Evolutionary conservation across 2,797 vertebrate species (phyloP), one percentile per base, ranked within the genome.

Genomic region (Platalea minor): DNA sequence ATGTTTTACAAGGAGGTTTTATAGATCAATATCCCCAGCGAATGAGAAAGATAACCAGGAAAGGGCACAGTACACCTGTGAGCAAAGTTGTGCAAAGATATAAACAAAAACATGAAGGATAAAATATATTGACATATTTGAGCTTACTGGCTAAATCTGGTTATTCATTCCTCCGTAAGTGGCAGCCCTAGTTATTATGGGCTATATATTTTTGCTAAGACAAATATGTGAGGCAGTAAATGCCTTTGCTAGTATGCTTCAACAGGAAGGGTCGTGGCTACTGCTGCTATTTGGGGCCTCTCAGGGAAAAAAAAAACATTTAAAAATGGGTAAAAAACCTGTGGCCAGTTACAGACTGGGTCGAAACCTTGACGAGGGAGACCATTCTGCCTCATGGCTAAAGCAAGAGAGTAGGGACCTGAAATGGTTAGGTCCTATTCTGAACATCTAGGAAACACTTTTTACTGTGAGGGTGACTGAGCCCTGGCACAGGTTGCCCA

Each of bases 1-100:
- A 91, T 68, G 91, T 94, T 97, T 97, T 96, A 96, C 81, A 92
- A 95, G 83, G 68, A 93, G 85, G 60, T 92, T 97, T 96, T 96
- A 96, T 85, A 89, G 91, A 95, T 96, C 76, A 67, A 29, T 93
- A 93, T 85, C 73, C 70, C 59, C 45, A 88, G 79, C 24, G 85
- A 96, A 95, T 25, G 73, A 84, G 85, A 92, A 94, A 92, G 94
- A 91, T 91, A 97, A 93, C 46, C 50, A 91, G 80, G 70, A 94
- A 95, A 94, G 93, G 92, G 85, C 85, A 92, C 56, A 90, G 94
- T 64, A 88, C 92, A 95, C 84, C 81, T 84, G 74, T 35, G 64
- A 91, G 78, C 4, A 5, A 89, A 89, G 91, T 28, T 91, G 83
- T 91, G 91, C 65, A 95, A 96, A 88, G 90, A 90, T 37, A 89